Evolutionary conservation across 2,797 vertebrate genomes (phyloP), one percentile per base, ranked within the genome.

Genomic region (Echeneis naucrates): DNA sequence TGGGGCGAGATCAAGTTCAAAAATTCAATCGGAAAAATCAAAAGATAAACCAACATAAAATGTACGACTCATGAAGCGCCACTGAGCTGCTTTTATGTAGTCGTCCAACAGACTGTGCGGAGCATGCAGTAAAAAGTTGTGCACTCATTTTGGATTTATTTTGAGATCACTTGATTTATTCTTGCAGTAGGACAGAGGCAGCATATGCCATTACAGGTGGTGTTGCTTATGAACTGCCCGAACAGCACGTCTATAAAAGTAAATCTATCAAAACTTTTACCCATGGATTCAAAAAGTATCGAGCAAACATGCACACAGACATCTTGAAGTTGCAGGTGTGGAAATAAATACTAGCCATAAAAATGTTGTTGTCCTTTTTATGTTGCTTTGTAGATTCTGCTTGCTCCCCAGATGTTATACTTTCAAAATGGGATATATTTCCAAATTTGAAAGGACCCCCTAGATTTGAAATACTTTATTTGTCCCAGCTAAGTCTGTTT

Each of bases 191-290:
- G 75, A 66, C 1, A 0, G 68, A 52, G 63, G 53, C 57, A 75
- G 37, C 84, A 88, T 82, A 84, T 86, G 81, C 38, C 48, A 19
- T 62, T 80, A 74, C 86, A 90, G 86, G 85, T 87, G 86, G 55
- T 71, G 74, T 87, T 83, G 80, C 81, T 83, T 75, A 51, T 68
- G 50, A 78, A 85, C 58, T 42, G 45, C 32, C 65, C 58, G 52
- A 52, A 75, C 48, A 81, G 67, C 54, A 68, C 72, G 56, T 74
- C 73, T 27, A 66, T 68, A 59, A 86, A 87, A 83, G 59, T n/a
- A 58, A 66, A 90, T 83, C 72, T 51, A 83, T 80, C 55, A 57
- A 60, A 68, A 66, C 21, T 13, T 72, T 17, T 69, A 44, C 27
- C 38, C 63, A 60, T 54, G 13, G 76, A 74, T 81, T 67, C 58